Conservation (phyloP, 2,113 vertebrate species). For the Poeciliopsis turrubarensis region DNA sequence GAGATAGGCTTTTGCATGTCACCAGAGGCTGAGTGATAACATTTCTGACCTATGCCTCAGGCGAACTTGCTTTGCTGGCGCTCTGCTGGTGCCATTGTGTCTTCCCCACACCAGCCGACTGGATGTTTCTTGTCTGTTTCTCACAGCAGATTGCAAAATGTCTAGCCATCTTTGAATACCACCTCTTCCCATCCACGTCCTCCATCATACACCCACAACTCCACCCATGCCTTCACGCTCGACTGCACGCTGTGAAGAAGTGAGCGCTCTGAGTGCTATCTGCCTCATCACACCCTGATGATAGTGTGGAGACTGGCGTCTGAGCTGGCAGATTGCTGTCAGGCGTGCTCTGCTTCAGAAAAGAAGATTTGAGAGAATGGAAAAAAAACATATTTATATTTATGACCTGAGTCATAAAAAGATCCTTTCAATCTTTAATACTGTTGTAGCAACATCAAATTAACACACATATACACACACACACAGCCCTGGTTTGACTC, state of each 20-base stretch:
- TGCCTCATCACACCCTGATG: constrained; percentile 75
- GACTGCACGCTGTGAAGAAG: constrained; percentile 61
- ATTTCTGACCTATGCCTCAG: constrained; percentile 72
- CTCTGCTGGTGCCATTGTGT: constrained; percentile 76
- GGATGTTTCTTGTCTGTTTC: constrained; percentile 72
- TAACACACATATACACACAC: constrained; percentile 1
- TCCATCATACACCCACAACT: constrained; percentile 40
- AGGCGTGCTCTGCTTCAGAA: constrained; percentile 58
- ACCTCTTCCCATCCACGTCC: background rate
- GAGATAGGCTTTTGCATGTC: constrained; percentile 70
- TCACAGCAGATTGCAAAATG: constrained; percentile 69
- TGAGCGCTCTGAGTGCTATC: constrained; percentile 65
- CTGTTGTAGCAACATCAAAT: constrained; percentile 32
- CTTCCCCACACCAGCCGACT: constrained; percentile 68
- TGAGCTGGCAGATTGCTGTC: constrained; percentile 60
- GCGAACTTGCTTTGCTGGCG: constrained; percentile 62
- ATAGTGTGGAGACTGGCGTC: constrained; percentile 71
- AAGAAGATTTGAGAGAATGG: constrained; percentile 52
- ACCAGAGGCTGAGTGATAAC: constrained; percentile 69
- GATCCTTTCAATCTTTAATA: constrained; percentile 17
- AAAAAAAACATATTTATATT: constrained; percentile 32
- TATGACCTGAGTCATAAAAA: background rate
- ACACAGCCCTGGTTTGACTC: constrained; percentile 3
- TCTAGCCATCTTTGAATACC: constrained; percentile 59
- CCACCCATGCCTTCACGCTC: constrained; percentile 66